Evolutionary conservation across 2,888 invertebrate species (phyloP), one percentile per base, ranked within the genome.

Genomic region (Agapostemon virescens): DNA sequence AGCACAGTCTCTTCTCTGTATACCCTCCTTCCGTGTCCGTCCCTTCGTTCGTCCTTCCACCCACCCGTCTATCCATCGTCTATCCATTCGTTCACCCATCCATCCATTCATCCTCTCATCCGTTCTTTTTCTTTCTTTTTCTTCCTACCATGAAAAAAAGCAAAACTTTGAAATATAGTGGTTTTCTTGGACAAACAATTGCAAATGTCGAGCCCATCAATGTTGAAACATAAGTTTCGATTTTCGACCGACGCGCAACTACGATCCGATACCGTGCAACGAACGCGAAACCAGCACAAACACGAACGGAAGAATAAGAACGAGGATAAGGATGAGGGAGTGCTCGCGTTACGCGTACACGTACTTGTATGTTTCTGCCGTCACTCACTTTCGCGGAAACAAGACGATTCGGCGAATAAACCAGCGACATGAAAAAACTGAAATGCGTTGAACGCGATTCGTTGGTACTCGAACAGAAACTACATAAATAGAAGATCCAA

Each of bases 401-500:
- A 36, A 20, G 23, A 42, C 66, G 58, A 72, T 69, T 23, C 69
- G n/a, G 36, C 26, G 45, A 70, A 72, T 38, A 45, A 52, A 42
- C 0, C 55, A 33, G 30, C 52, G 11, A 42, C 42, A 42, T 61
- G 68, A 33, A 66, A 77, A 80, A 63, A 63, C 74, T 49, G 38
- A 79, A 77, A 67, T 42, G 17, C 66, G 38, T 49, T 52, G 67
- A 33, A 23, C 61, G 75, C n/a, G 58, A 61, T 26, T 74, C 72
- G 38, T 33, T n/a, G 80, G 64, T 78, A 26, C 42, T 79, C 67
- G 61, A 73, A 64, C 40, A 58, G 58, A 67, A 61, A 23, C 77
- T 70, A 81, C 80, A 82, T 84, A 84, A 87, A 87, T 85, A 85
- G 85, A 74, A 76, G 82, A 89, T 86, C 87, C 86, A 84, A 79